Percentiles rank a stretch among this genome's conserved stretches.
Evolutionary conservation across 2,113 vertebrate genomes (phyloP).

Genomic region (Burhinus bistriatus): DNA sequence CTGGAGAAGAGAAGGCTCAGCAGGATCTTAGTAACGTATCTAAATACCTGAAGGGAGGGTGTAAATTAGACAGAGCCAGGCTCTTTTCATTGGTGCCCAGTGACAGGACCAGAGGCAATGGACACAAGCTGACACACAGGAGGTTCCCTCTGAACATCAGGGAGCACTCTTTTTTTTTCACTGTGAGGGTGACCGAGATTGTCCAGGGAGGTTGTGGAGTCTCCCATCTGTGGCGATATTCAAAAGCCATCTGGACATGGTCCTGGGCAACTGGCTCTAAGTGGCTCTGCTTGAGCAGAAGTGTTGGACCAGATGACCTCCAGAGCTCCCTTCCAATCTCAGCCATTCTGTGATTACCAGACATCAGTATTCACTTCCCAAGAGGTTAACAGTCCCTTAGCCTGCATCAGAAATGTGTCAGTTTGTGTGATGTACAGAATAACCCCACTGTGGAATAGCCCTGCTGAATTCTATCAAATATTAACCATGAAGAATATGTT

Average conservation of each 20-base stretch:
- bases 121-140: not conserved
- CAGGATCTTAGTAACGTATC: not conserved
- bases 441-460: not conserved
- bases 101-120: not conserved
- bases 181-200: not conserved
- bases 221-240: not conserved
- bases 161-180: not conserved
- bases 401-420: not conserved
- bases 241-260: not conserved
- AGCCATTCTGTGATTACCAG: not conserved
- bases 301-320: not conserved
- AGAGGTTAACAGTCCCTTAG: not conserved
- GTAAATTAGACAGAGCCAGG: not conserved
- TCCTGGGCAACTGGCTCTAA: not conserved
- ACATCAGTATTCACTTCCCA: not conserved
- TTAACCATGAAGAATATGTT: not conserved
- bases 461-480: not conserved
- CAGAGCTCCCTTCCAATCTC: not conserved
- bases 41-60: not conserved
- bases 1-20: not conserved
- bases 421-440: not conserved
- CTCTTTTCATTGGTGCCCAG: not conserved
- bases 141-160: not conserved
- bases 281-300: not conserved
- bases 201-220: not conserved